Evolutionary conservation across 2,113 vertebrate genomes (phyloP), one percentile per base, ranked within the genome.

Genomic region (Limnothrissa miodon): DNA sequence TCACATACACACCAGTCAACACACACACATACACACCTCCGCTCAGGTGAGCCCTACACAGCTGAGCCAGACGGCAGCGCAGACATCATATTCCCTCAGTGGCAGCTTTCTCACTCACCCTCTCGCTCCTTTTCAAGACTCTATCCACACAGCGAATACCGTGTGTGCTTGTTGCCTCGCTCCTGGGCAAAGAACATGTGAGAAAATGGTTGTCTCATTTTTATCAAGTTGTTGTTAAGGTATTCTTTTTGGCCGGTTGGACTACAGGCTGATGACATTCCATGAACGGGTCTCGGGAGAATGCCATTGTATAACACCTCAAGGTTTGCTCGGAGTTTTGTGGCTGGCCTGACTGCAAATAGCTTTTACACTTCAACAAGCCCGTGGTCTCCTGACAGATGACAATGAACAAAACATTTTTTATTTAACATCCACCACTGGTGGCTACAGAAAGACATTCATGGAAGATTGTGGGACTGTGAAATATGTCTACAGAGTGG

Each of bases 191-290:
- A 92, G 78, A 91, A 89, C 10, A 48, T 85, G 84, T 88, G 84
- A 90, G 88, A 89, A 83, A 85, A 87, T 90, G 87, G 87, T 91
- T 89, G 83, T 92, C 92, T 90, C 85, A 89, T 91, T 89, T 92
- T 91, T 92, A 92, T 93, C 92, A 94, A 91, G 86, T 91, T 94
- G 93, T 94, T 92, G 93, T 92, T 92, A 91, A 89, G 70, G 80
- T 87, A 83, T 84, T 86, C 83, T 86, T 42, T 84, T 46, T 83
- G 13, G 87, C 83, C 82, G 81, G 87, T 88, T 86, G 84, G 83
- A 89, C 90, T 90, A 90, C 81, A 87, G 66, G 29, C 85, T 45
- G 87, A 84, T 86, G 62, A 74, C 86, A 85, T 83, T 90, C 82
- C 86, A 84, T 70, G 70, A 81, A 74, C 4, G 53, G 78, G 66